phyloP scores from a whole-genome alignment of 2,888 invertebrate species.

The Coenonympha glycerion region DNA sequence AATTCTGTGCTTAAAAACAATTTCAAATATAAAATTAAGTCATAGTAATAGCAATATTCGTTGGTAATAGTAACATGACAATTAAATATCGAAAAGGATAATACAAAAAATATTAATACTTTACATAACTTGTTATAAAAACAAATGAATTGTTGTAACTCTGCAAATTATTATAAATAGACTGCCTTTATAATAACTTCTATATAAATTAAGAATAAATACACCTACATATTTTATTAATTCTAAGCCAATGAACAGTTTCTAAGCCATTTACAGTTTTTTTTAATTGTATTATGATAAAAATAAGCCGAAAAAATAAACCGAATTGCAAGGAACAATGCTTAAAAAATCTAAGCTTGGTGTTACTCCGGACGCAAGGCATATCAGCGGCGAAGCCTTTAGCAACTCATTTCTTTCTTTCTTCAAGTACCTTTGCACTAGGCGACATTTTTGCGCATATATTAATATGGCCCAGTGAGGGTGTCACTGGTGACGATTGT shows the following conservation, averaged over 20 bases:
- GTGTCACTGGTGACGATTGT: too few relatives aligned
- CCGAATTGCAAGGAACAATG: neutral
- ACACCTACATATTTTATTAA: neutral
- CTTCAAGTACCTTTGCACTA: neutral
- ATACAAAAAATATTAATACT: too few relatives aligned
- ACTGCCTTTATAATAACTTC: constrained; percentile 1
- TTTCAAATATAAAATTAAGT: too few relatives aligned
- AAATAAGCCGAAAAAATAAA: neutral
- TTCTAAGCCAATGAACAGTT: neutral
- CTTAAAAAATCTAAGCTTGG: neutral
- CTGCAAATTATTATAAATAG: neutral
- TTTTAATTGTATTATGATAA: neutral
- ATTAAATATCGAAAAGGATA: too few relatives aligned
- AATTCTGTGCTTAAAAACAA: too few relatives aligned
- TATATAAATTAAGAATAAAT: neutral
- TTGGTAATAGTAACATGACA: too few relatives aligned
- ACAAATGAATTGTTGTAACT: too few relatives aligned
- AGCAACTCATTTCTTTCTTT: constrained; percentile 12
- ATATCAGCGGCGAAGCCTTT: neutral
- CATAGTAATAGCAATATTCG: too few relatives aligned
- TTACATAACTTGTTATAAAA: too few relatives aligned
- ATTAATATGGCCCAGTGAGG: too few relatives aligned
- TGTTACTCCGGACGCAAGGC: neutral
- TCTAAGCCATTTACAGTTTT: neutral
- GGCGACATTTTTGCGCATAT: neutral